Evolutionary conservation across 2,888 invertebrate genomes (phyloP).

Genomic region (Netelia melanura): DNA sequence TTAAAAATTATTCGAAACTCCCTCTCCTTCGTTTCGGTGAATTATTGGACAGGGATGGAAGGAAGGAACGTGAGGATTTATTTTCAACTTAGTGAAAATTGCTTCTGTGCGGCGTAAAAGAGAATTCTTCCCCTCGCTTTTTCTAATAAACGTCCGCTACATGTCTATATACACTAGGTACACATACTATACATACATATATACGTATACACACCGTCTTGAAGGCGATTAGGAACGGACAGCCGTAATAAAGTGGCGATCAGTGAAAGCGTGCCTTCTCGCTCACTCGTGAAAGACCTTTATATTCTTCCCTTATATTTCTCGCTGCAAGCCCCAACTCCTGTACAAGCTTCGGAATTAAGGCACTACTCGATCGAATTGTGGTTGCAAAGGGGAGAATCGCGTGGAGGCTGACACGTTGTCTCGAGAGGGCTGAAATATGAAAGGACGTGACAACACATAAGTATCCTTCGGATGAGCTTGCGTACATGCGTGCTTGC

Average conservation of each 20-base stretch:
- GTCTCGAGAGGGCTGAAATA: slow-evolving; percentile 31
- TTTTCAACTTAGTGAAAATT: background rate
- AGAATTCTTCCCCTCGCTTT: background rate
- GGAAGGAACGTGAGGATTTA: background rate
- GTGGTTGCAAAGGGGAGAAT: slow-evolving; percentile 8
- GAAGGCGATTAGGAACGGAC: slow-evolving; percentile 51
- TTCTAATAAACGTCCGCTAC: slow-evolving; percentile 43
- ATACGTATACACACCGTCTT: slow-evolving; percentile 18
- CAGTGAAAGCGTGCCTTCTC: slow-evolving; percentile 33
- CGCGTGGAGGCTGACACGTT: background rate
- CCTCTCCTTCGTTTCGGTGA: background rate
- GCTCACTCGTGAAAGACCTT: slow-evolving; percentile 13
- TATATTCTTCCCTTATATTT: background rate
- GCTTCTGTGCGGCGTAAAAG: background rate
- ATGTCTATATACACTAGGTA: background rate
- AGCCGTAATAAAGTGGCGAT: slow-evolving; percentile 58
- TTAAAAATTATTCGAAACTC: background rate
- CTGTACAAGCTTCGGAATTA: slow-evolving; percentile 18
- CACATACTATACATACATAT: slow-evolving; percentile 3
- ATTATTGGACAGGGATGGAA: background rate
- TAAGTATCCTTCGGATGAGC: background rate
- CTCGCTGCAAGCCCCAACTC: background rate
- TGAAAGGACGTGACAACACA: background rate
- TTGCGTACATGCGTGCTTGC: background rate
- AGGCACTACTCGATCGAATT: slow-evolving; percentile 42